A percentile compares a stretch with the other conserved stretches of the same genome.
These are phyloP conservation scores for Euproctis similis DNA, from an alignment of 2,888 invertebrate species.

Conservation along the genomic window DNA sequence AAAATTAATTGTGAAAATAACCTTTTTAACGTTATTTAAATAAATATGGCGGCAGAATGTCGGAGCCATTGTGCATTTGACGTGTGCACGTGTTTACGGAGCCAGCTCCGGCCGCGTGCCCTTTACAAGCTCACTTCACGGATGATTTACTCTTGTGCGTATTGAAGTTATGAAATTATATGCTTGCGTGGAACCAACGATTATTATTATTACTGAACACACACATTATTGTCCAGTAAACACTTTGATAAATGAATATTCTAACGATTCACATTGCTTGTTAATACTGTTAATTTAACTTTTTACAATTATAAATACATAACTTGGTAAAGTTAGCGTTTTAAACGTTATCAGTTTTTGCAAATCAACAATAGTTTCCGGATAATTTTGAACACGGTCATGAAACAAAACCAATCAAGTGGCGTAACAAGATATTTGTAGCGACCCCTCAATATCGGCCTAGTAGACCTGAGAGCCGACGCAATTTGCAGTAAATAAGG, in stretches of 20 bases:
- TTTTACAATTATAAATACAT: conserved; percentile 6
- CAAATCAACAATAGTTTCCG: no score
- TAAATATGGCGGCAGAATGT: no score
- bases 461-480: conserved; percentile 35
- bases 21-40: no score
- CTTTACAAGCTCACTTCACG: conserved; percentile 35
- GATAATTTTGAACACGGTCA: conserved; percentile 22
- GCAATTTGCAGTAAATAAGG: conserved; percentile 74
- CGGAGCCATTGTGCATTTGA: conserved; percentile 26
- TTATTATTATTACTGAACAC: no score
- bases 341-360: no score
- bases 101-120: conserved; percentile 25
- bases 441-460: conserved; percentile 22
- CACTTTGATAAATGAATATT: no score
- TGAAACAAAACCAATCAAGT: conserved; percentile 32
- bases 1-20: no score
- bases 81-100: conserved; percentile 27
- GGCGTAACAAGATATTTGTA: conserved; percentile 30
- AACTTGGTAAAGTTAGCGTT: conserved; percentile 9
- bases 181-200: conserved; percentile 12
- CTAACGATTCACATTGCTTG: no score
- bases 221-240: no score
- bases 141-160: conserved; percentile 30
- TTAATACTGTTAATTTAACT: no score
- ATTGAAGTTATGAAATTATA: conserved; percentile 23